A percentile compares a stretch with the other conserved stretches of the same genome.
Conservation (phyloP, 2,797 vertebrate species). For the Hyperoplus lanceolatus region DNA sequence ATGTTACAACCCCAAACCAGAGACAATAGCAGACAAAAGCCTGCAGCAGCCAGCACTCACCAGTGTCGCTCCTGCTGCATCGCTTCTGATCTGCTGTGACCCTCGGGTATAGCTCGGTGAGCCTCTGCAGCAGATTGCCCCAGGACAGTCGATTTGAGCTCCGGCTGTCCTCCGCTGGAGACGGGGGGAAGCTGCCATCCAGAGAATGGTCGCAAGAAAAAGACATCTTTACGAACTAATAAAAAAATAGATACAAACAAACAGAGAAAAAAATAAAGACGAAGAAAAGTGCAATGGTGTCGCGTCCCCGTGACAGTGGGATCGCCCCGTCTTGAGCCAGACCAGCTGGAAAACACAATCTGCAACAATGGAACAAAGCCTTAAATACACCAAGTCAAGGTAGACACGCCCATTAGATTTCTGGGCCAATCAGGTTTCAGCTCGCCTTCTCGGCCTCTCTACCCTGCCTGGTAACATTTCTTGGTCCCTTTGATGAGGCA, state of each 20-base stretch:
- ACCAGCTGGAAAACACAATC: slow-evolving; percentile 67
- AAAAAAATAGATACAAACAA: background rate
- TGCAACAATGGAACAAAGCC: slow-evolving; percentile 76
- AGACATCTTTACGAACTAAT: slow-evolving; percentile 58
- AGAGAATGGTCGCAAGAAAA: slow-evolving; percentile 61
- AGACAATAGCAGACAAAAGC: slow-evolving; percentile 16
- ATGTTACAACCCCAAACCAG: slow-evolving; percentile 15
- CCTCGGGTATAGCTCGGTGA: slow-evolving; percentile 83
- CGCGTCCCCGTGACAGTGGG: background rate
- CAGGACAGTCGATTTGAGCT: slow-evolving; percentile 80
- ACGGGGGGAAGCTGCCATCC: slow-evolving; percentile 77
- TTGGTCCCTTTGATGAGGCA: slow-evolving; percentile 26
- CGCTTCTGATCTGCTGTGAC: slow-evolving; percentile 66
- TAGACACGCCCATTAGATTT: slow-evolving; percentile 55
- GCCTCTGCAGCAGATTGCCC: slow-evolving; percentile 83
- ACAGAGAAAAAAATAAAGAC: background rate
- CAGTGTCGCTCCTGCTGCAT: slow-evolving; percentile 64
- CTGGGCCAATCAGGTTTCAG: slow-evolving; percentile 65
- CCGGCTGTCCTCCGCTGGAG: slow-evolving; percentile 67
- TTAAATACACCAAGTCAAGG: slow-evolving; percentile 60
- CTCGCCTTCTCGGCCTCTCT: slow-evolving; percentile 58
- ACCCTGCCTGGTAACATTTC: slow-evolving; percentile 69
- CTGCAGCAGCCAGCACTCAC: slow-evolving; percentile 62
- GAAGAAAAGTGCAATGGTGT: slow-evolving; percentile 45
- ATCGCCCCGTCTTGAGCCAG: slow-evolving; percentile 17